Conservation (phyloP, 1,140 invertebrate species). For the Microvelia longipes region DNA sequence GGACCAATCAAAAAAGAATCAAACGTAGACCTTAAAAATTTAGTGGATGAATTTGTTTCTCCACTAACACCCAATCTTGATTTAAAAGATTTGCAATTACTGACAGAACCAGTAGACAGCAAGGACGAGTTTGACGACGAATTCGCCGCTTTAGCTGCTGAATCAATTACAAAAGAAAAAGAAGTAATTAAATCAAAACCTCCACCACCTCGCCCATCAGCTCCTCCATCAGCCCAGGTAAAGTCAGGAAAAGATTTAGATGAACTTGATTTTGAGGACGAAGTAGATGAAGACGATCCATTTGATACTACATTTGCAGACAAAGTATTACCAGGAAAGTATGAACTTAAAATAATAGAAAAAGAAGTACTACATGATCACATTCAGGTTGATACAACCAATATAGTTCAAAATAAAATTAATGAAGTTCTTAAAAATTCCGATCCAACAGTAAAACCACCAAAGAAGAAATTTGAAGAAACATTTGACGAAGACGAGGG, state of each 20-base stretch:
- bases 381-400: slow-evolving; percentile 37
- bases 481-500: slow-evolving; percentile 8
- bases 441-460: slow-evolving; percentile 30
- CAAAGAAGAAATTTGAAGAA: neutral
- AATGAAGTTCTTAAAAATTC: slow-evolving; percentile 40
- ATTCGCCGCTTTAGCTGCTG: slow-evolving; percentile 54
- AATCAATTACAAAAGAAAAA: slow-evolving; percentile 41
- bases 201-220: slow-evolving; percentile 6
- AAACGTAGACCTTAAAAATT: slow-evolving; percentile 5
- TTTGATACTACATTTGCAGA: slow-evolving; percentile 75
- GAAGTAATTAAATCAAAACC: slow-evolving; percentile 14
- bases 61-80: neutral
- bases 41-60: slow-evolving; percentile 30
- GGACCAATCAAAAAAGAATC: neutral
- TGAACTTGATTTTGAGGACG: slow-evolving; percentile 2
- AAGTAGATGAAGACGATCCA: slow-evolving; percentile 44
- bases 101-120: slow-evolving; percentile 20
- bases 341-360: slow-evolving; percentile 44
- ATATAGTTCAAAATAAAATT: slow-evolving; percentile 8
- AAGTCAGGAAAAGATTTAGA: neutral
- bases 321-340: slow-evolving; percentile 51
- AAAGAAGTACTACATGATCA: slow-evolving; percentile 33
- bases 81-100: neutral
- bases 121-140: slow-evolving; percentile 46
- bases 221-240: neutral